phyloP scores from a whole-genome alignment of 2,888 invertebrate genomes.

The Diaphora mendica region DNA sequence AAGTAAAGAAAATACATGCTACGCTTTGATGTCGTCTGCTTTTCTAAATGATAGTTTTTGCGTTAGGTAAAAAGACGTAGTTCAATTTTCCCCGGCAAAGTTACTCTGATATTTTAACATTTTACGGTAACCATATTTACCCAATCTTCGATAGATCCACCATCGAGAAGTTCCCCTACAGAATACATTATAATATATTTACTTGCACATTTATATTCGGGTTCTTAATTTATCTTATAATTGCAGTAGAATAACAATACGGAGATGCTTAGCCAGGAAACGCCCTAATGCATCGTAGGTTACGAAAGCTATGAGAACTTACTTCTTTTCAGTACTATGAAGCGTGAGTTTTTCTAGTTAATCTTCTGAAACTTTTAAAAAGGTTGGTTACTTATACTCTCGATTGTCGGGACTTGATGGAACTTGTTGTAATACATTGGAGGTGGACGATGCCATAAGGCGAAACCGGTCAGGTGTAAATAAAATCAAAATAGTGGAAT shows the following conservation, averaged over 20 bases:
- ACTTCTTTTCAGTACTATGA: neutral
- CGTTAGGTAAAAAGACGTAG: neutral
- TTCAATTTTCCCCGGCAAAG: neutral
- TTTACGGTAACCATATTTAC: neutral
- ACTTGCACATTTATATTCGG: neutral
- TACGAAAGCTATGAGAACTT: neutral
- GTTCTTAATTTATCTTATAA: neutral
- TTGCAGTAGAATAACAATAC: neutral
- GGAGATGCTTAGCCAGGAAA: neutral
- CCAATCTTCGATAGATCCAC: neutral
- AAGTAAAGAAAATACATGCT: neutral
- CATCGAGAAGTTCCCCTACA: neutral
- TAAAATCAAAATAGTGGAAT: too few relatives aligned
- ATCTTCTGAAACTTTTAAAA: neutral
- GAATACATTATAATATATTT: slow-evolving; percentile 6
- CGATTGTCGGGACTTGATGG: too few relatives aligned
- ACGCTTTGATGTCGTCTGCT: neutral
- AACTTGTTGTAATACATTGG: too few relatives aligned
- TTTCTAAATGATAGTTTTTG: neutral
- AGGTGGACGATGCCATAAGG: too few relatives aligned
- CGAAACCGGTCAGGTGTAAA: too few relatives aligned
- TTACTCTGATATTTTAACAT: neutral
- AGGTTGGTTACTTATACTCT: too few relatives aligned
- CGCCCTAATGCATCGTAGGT: neutral
- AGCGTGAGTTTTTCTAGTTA: neutral